Conservation (phyloP, 2,113 vertebrate genomes). For the Ancistrus triradiatus region DNA sequence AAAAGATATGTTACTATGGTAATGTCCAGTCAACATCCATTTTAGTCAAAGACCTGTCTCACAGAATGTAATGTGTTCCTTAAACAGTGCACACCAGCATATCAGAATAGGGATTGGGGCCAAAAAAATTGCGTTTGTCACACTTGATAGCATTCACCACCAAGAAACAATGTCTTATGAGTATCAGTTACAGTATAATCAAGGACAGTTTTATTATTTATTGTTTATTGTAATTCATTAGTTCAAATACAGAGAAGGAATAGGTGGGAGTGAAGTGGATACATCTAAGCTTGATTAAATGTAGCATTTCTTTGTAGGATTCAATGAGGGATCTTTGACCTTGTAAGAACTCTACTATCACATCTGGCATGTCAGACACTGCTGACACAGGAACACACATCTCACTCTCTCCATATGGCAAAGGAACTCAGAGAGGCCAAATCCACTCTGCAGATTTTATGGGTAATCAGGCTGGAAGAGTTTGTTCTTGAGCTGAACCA, state of each 20-base stretch:
- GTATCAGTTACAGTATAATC: no score
- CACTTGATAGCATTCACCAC: no score
- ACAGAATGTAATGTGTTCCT: no score
- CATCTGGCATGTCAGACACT: conserved; percentile 4
- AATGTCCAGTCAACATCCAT: no score
- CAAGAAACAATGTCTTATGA: no score
- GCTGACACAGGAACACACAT: not conserved
- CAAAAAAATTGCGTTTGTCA: no score
- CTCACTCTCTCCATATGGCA: conserved; percentile 5
- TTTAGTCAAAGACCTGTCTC: no score
- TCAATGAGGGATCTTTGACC: not conserved
- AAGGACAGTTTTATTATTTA: no score
- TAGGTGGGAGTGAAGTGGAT: not conserved
- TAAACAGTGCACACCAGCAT: no score
- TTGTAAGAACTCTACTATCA: not conserved
- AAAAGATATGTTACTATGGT: no score
- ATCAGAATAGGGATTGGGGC: no score
- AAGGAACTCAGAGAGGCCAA: not conserved
- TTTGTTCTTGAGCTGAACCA: conserved; percentile 1
- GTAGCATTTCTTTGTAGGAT: not conserved
- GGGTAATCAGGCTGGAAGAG: conserved; percentile 11
- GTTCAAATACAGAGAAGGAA: not conserved
- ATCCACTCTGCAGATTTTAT: conserved; percentile 1
- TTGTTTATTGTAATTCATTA: no score
- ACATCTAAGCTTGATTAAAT: not conserved